Conservation (phyloP, 2,113 vertebrate genomes). For the Chauna torquata region DNA sequence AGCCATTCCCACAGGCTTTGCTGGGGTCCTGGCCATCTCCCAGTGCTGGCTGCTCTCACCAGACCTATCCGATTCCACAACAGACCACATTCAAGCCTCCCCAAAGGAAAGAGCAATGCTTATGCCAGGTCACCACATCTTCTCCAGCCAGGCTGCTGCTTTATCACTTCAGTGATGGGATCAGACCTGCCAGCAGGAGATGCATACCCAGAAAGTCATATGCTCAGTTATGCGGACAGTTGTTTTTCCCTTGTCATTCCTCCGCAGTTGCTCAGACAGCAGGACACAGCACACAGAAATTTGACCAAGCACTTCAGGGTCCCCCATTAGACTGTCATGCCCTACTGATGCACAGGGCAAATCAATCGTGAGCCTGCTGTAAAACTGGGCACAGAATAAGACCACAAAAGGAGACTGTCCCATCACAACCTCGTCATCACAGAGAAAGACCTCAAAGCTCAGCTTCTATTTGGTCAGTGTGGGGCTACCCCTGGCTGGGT, state of each 20-base stretch:
- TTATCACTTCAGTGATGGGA: neutral
- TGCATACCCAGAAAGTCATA: neutral
- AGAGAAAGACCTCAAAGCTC: neutral
- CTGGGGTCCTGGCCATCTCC: neutral
- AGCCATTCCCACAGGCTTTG: neutral
- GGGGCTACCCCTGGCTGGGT: neutral
- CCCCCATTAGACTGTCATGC: neutral
- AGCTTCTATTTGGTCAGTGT: neutral
- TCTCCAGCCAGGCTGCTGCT: neutral
- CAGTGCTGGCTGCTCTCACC: neutral
- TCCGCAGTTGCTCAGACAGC: neutral
- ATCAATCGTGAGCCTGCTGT: neutral
- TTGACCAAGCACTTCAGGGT: neutral
- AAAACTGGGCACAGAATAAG: neutral
- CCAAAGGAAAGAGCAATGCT: neutral
- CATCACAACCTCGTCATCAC: neutral
- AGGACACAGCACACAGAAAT: neutral
- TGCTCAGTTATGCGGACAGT: rapidly evolving
- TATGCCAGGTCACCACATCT: neutral
- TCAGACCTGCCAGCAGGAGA: neutral
- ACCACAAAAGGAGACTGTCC: neutral
- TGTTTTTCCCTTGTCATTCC: neutral
- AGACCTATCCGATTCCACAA: neutral
- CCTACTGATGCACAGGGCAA: neutral
- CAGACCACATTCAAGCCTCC: neutral